These are phyloP conservation scores for Diabrotica virgifera DNA, from an alignment of 1,140 invertebrate species.

Conservation along the genomic window DNA sequence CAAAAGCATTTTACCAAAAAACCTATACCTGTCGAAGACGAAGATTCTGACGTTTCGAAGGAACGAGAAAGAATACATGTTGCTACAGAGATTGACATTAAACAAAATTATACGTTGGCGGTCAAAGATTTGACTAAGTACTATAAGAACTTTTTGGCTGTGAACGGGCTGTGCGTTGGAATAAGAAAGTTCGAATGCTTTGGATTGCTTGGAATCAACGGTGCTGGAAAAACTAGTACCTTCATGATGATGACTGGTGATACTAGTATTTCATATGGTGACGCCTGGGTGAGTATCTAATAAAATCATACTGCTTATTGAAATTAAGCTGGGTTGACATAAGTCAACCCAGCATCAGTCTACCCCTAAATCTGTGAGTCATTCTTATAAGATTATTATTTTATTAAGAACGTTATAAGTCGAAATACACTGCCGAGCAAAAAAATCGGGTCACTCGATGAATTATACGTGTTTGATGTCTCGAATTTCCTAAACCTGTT, in stretches of 20 bases:
- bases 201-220: conserved; percentile 85
- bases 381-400: no score
- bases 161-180: conserved; percentile 68
- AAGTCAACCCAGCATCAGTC: no score
- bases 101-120: conserved; percentile 47
- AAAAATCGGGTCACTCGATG: no score
- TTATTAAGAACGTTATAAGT: no score
- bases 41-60: conserved; percentile 51
- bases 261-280: conserved; percentile 51
- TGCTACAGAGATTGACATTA: conserved; percentile 29
- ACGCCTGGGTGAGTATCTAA: conserved; percentile 36
- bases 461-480: no score
- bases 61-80: conserved; percentile 47
- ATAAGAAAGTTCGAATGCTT: conserved; percentile 72
- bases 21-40: conserved; percentile 18
- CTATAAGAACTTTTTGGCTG: conserved; percentile 66
- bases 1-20: conserved; percentile 25
- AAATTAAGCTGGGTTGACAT: no score
- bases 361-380: no score
- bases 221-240: conserved; percentile 74
- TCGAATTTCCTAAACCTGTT: no score
- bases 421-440: no score
- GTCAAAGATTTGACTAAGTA: conserved; percentile 63
- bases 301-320: no score
- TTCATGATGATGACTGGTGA: conserved; percentile 91